Evolutionary conservation across 2,113 vertebrate species (phyloP).

Genomic region (Psophia crepitans): DNA sequence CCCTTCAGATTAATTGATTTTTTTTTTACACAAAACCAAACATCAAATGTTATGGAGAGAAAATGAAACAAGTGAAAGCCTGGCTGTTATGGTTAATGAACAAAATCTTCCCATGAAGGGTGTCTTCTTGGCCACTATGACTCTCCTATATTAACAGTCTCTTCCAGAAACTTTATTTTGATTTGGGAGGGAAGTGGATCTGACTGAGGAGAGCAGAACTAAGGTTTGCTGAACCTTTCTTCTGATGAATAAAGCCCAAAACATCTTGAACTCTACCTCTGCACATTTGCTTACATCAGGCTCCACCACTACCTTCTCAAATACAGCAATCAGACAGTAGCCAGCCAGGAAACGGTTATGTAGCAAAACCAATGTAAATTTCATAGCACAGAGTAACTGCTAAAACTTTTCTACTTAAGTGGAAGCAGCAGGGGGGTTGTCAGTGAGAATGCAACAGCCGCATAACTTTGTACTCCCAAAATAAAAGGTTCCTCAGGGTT

Average conservation of each 20-base stretch:
- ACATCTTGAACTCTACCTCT: not conserved
- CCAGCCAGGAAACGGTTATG: not conserved
- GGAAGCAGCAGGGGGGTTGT: not conserved
- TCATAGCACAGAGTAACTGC: not conserved
- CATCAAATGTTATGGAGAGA: not conserved
- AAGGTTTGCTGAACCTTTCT: not conserved
- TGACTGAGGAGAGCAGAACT: not conserved
- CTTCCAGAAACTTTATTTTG: not conserved
- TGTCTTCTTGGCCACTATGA: not conserved
- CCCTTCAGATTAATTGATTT: not conserved
- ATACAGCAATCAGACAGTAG: not conserved
- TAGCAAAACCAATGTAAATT: conserved; percentile 2
- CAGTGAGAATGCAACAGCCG: not conserved
- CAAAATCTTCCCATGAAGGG: not conserved
- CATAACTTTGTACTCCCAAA: not conserved
- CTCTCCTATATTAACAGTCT: rapidly evolving
- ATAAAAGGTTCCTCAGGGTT: not conserved
- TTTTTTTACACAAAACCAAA: not conserved
- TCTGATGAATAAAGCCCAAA: not conserved
- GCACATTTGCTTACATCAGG: not conserved
- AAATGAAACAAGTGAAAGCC: not conserved
- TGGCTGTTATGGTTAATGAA: not conserved
- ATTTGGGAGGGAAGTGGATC: not conserved
- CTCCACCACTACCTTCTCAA: not conserved
- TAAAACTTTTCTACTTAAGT: not conserved